phyloP scores from a whole-genome alignment of 2,888 invertebrate species.

The Hypsopygia costalis region DNA sequence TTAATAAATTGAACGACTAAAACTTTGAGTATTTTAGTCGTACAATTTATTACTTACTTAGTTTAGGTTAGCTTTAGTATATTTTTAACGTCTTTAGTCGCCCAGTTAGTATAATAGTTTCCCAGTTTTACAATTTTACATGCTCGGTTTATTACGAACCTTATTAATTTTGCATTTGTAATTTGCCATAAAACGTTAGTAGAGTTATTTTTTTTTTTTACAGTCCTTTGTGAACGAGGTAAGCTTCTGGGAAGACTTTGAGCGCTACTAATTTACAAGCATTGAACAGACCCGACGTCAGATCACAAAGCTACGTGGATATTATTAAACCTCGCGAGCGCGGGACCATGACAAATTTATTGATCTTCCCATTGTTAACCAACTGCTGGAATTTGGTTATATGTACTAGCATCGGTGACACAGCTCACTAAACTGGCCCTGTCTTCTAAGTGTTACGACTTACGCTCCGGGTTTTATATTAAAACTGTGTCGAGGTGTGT shows the following conservation, averaged over 20 bases:
- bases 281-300: not conserved
- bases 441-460: constrained; percentile 22
- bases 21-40: too few relatives aligned
- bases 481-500: constrained; percentile 32
- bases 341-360: constrained; percentile 6
- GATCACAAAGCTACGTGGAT: constrained; percentile 4
- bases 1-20: too few relatives aligned
- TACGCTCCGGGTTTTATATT: constrained; percentile 21
- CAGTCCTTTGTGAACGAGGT: too few relatives aligned
- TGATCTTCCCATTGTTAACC: constrained; percentile 8
- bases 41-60: too few relatives aligned
- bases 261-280: not conserved
- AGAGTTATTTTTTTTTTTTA: too few relatives aligned
- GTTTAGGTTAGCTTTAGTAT: too few relatives aligned
- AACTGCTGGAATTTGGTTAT: constrained; percentile 4
- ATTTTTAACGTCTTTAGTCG: too few relatives aligned
- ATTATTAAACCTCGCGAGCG: constrained; percentile 6
- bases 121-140: too few relatives aligned
- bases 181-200: too few relatives aligned
- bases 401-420: constrained; percentile 3
- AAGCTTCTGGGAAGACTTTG: not conserved
- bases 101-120: too few relatives aligned
- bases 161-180: too few relatives aligned
- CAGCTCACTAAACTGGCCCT: not conserved
- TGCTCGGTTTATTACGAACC: too few relatives aligned